Evolutionary conservation across 1,140 invertebrate genomes (phyloP).

Genomic region (Caenorhabditis remanei): DNA sequence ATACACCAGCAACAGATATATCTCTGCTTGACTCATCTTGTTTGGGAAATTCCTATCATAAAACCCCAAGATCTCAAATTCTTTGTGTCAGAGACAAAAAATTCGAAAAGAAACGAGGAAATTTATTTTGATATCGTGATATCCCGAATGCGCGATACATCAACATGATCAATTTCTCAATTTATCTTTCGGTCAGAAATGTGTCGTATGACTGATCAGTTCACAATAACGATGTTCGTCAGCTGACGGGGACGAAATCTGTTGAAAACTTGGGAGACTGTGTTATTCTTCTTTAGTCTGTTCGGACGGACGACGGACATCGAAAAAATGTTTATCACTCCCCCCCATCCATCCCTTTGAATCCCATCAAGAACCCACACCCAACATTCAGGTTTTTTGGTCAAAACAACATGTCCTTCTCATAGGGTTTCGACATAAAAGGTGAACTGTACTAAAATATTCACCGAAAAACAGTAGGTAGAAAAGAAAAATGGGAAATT

Average conservation of each 20-base stretch:
- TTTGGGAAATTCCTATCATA: conserved; percentile 25
- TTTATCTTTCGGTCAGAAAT: conserved; percentile 17
- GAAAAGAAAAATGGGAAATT: background rate
- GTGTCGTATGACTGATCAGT: conserved; percentile 56
- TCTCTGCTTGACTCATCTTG: background rate
- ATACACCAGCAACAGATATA: background rate
- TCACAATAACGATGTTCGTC: conserved; percentile 55
- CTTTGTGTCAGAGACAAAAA: background rate
- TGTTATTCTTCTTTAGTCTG: background rate
- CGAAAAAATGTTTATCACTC: conserved; percentile 33
- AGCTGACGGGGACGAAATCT: background rate
- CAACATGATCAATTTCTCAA: conserved; percentile 52
- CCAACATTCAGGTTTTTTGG: conserved; percentile 17
- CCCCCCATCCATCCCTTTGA: background rate
- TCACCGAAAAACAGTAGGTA: background rate
- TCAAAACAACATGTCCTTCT: conserved; percentile 32
- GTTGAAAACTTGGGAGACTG: background rate
- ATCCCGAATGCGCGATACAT: conserved; percentile 41
- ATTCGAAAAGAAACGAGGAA: background rate
- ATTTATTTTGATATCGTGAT: background rate
- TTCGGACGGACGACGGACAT: background rate
- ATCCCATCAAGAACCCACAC: conserved; percentile 1
- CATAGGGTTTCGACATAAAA: background rate
- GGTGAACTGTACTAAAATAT: conserved; percentile 24
- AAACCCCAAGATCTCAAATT: conserved; percentile 38